Base-by-base conservation (phyloP, 1,140 invertebrate genomes). In the Dreissena rostriformis region DNA sequence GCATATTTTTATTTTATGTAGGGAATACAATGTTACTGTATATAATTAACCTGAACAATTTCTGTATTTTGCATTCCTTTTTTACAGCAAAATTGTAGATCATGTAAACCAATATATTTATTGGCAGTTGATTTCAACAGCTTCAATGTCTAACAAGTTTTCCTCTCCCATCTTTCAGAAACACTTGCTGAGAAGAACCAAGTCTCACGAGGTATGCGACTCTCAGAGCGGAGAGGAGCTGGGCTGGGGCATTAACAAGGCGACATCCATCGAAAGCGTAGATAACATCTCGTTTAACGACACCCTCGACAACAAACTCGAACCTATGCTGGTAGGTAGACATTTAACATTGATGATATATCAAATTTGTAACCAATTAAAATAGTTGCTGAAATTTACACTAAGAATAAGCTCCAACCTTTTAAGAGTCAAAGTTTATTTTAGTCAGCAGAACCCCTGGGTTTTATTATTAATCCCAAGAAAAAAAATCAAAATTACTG, bases 231-330 rank as follows among this genome's bases (percentile, higher is more conserved):
- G 51, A 1, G 75, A 53, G 26, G 82, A 66, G 5, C 6, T 87
- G 10, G 66, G 76, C 6, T 88, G 87, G 85, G 24, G 70, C 49
- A 66, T 86, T 2, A 88, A 83, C 28, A 85, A 86, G 61, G 73
- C 86, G 1, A 86, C 86, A 26, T 75, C 86, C 22, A 86, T 86
- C 55, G 78, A 82, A 57, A 84, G 74, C 39, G 83, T 80, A 0
- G 49, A 61, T 12, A 71, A 57, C 61, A 63, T 80, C 2, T 57
- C 67, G 10, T 73, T 75, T 39, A 70, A 26, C 22, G 75, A 74
- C n/a, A 86, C 80, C 26, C 73, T 74, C 24, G 74, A 82, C 26
- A 80, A 65, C 55, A 77, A 70, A 49, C 73, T 65, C 26, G 73
- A 28, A 19, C 39, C 71, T 24, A 24, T 49, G 26, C 72, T 86